Evolutionary conservation across 1,140 invertebrate species (phyloP).

Genomic region (Pseudobourletiella spinata): DNA sequence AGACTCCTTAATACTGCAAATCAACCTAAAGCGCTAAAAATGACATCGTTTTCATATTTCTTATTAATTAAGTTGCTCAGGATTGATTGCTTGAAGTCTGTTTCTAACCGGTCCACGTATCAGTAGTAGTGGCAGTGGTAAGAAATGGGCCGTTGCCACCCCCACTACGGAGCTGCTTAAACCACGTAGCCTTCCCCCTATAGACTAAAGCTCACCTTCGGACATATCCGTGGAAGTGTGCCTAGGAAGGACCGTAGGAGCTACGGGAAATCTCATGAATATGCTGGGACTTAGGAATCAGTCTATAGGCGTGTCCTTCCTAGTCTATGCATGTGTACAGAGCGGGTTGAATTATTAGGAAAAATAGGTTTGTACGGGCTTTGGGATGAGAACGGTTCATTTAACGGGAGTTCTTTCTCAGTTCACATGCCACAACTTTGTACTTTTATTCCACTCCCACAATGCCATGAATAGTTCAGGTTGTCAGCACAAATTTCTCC

Average conservation of each 20-base stretch:
- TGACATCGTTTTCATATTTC: no score
- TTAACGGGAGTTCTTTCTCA: background rate
- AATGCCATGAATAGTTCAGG: background rate
- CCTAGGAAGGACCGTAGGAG: no score
- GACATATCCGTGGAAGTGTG: background rate
- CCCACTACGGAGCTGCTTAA: background rate
- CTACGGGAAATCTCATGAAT: no score
- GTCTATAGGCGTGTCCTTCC: no score
- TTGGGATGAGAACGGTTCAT: background rate
- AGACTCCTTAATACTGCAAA: no score
- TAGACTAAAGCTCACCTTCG: background rate
- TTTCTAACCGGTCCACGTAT: no score
- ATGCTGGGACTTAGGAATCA: no score
- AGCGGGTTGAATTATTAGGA: background rate
- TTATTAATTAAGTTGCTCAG: no score
- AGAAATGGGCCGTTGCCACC: no score
- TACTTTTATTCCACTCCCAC: background rate
- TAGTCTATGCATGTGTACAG: background rate
- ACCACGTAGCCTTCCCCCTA: background rate
- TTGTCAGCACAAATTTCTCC: background rate
- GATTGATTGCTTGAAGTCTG: no score
- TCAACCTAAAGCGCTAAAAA: no score
- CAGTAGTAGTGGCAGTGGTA: no score
- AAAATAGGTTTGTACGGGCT: background rate
- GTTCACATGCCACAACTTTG: background rate